phyloP scores from a whole-genome alignment of 1,140 invertebrate genomes.

The Drosophila leontia region DNA sequence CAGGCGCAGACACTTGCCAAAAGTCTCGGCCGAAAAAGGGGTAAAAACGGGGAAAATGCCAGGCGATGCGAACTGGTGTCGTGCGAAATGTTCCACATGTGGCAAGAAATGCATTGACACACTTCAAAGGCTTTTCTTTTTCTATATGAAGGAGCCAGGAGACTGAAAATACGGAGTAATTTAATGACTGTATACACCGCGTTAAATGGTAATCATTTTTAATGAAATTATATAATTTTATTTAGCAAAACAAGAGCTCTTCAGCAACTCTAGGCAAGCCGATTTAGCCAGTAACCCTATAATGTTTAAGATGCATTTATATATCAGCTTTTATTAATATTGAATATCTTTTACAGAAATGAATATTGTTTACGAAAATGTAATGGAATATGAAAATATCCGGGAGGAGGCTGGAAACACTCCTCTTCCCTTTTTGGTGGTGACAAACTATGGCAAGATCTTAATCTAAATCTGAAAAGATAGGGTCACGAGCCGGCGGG shows the following conservation, averaged over 20 bases:
- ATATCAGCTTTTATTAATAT: background rate
- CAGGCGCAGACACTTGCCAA: constrained; percentile 68
- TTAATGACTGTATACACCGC: constrained; percentile 4
- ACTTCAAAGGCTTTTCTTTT: constrained; percentile 71
- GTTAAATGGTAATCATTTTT: constrained; percentile 10
- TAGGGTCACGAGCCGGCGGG: background rate
- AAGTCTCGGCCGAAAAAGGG: constrained; percentile 5
- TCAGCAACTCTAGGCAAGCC: too few species aligned
- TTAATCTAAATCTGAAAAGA: background rate
- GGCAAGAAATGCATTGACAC: constrained; percentile 76
- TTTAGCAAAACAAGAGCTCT: background rate
- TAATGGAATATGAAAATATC: background rate
- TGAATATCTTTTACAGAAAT: too few species aligned
- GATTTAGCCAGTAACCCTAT: background rate
- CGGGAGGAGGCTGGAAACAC: background rate
- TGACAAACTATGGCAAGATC: background rate
- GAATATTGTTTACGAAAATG: background rate
- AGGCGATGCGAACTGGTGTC: constrained; percentile 33
- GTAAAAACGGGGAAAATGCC: constrained; percentile 2
- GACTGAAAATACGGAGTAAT: background rate
- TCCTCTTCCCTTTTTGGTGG: background rate
- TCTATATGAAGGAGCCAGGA: background rate
- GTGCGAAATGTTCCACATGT: constrained; percentile 76
- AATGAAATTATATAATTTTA: background rate
- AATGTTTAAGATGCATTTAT: too few species aligned